Conservation (phyloP, 2,113 vertebrate genomes). For the Coryphaenoides rupestris region DNA sequence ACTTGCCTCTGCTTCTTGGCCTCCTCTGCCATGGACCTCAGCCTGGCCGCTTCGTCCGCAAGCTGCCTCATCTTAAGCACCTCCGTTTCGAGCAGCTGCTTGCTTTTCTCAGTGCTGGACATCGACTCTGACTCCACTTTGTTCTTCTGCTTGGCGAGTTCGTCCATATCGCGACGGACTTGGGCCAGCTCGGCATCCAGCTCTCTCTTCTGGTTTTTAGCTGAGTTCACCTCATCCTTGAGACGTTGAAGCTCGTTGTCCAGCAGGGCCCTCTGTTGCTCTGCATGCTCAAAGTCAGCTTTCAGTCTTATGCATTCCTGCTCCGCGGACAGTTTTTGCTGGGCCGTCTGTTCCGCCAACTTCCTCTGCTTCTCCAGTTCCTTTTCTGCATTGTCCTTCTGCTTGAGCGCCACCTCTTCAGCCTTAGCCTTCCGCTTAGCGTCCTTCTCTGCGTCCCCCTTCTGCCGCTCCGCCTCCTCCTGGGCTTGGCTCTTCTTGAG, state of each 20-base stretch:
- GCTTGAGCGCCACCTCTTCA: slow-evolving; percentile 84
- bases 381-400: slow-evolving; percentile 87
- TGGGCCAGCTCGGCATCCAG: slow-evolving; percentile 89
- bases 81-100: slow-evolving; percentile 88
- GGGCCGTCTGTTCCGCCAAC: slow-evolving; percentile 84
- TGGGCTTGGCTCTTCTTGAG: slow-evolving; percentile 88
- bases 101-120: slow-evolving; percentile 87
- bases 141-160: slow-evolving; percentile 81
- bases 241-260: slow-evolving; percentile 88
- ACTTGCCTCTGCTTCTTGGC: slow-evolving; percentile 88
- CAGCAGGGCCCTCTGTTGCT: slow-evolving; percentile 87
- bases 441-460: slow-evolving; percentile 86
- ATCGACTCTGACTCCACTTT: slow-evolving; percentile 83
- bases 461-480: slow-evolving; percentile 93
- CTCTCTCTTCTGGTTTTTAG: slow-evolving; percentile 82
- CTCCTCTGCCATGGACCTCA: slow-evolving; percentile 85
- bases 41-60: slow-evolving; percentile 85
- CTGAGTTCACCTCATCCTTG: slow-evolving; percentile 79
- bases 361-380: slow-evolving; percentile 89
- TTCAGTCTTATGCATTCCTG: slow-evolving; percentile 92
- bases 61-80: slow-evolving; percentile 87
- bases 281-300: slow-evolving; percentile 84
- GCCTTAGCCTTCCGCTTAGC: slow-evolving; percentile 85
- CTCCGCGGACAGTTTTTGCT: slow-evolving; percentile 85
- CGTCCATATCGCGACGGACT: slow-evolving; percentile 88